Conservation (phyloP, 2,888 invertebrate species). For the Melanchra persicariae region DNA sequence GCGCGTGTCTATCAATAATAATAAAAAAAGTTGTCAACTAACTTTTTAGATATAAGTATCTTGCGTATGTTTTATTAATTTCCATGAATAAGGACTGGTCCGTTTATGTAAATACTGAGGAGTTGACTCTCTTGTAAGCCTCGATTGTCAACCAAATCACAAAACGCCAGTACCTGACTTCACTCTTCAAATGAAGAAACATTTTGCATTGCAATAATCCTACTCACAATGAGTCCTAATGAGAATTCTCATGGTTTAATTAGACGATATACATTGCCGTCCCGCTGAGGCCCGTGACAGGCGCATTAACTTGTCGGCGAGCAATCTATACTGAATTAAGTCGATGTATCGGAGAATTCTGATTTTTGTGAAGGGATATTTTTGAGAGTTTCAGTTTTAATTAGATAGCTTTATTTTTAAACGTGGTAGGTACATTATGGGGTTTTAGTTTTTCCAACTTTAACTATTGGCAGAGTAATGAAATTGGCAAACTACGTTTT, state of each 20-base stretch:
- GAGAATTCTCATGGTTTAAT: slow-evolving; percentile 71
- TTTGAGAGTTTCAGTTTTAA: slow-evolving; percentile 12
- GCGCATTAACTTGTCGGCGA: slow-evolving; percentile 74
- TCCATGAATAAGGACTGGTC: no score
- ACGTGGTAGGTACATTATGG: not conserved
- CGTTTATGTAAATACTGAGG: no score
- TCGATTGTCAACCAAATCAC: slow-evolving; percentile 12
- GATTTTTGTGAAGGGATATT: not conserved
- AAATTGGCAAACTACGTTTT: no score
- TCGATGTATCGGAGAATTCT: slow-evolving; percentile 24
- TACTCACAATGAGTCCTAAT: slow-evolving; percentile 60
- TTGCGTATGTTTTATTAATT: no score
- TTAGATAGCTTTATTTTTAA: not conserved
- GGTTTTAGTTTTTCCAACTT: no score
- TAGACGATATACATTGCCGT: slow-evolving; percentile 67
- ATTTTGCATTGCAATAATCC: slow-evolving; percentile 35
- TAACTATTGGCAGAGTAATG: no score
- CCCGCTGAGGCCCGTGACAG: slow-evolving; percentile 65
- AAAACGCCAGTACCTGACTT: slow-evolving; percentile 9
- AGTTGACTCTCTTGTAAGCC: no score
- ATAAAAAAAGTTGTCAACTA: no score
- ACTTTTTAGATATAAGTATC: no score
- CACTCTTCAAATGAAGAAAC: slow-evolving; percentile 16
- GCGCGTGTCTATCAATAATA: no score
- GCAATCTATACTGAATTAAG: slow-evolving; percentile 50